These are phyloP conservation scores for Paradoxurus hermaphroditus DNA, from an alignment of 2,113 vertebrate genomes.

Conservation along the genomic window DNA sequence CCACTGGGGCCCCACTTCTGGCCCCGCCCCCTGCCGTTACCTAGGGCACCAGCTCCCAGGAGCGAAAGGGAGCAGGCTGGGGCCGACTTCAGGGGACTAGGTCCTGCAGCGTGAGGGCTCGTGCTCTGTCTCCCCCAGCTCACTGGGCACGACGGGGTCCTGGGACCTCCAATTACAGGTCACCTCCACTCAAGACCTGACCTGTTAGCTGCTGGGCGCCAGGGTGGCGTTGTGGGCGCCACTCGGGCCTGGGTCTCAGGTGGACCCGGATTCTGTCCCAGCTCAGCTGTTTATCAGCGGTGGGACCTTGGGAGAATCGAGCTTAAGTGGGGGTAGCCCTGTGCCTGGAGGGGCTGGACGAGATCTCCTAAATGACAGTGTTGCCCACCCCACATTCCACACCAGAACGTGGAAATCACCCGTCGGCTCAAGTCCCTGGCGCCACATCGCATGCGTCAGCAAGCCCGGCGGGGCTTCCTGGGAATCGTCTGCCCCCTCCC, in stretches of 20 bases:
- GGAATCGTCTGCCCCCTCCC: neutral
- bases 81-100: fast-evolving
- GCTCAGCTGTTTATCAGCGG: neutral
- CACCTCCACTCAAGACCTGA: neutral
- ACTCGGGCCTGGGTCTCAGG: neutral
- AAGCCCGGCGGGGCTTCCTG: neutral
- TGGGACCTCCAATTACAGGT: neutral
- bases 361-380: neutral
- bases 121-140: neutral
- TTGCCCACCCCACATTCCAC: neutral
- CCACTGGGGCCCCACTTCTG: fast-evolving
- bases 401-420: neutral
- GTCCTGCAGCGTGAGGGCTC: neutral
- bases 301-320: neutral
- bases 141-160: neutral
- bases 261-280: neutral
- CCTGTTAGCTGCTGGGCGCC: too few species aligned
- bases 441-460: neutral
- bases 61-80: neutral
- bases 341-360: too few species aligned
- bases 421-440: neutral
- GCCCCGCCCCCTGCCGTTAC: neutral
- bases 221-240: fast-evolving
- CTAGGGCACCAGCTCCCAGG: fast-evolving
- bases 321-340: too few species aligned